Base-by-base conservation (phyloP, 1,140 invertebrate genomes). In the Hyphantria cunea region DNA sequence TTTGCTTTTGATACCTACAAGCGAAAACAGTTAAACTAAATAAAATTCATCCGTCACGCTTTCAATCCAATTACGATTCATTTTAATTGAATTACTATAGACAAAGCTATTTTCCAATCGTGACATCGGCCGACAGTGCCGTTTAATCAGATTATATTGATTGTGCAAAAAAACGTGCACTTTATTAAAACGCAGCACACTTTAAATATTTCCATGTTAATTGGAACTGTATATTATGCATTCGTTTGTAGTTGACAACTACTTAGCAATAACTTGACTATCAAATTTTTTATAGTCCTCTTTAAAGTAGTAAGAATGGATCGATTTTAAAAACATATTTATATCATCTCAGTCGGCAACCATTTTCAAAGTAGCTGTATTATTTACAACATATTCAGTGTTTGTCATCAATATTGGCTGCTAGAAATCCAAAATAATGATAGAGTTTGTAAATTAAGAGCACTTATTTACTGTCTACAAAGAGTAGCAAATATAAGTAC, bases 91-190 rank as follows among this genome's bases (percentile, higher is more conserved):
- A 82, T 76, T 68, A 73, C 71, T 71, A 68, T 75, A 73, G 70
- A 79, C 73, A 74, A 75, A 80, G 68, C 68, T 70, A 72, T 77
- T 75, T 79, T 78, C 76, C 68, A 64, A 52, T 70, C 62, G 70
- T 76, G 72, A 77, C 69, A 65, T 69, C 56, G 68, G 51, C 11
- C 68, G 50, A 52, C 53, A 61, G 51, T 59, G 60, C 59, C 66
- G 59, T 34, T 54, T 84, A 82, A 84, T 80, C 71, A 74, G 76
- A 82, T 82, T 82, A 81, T 72, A 74, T 74, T 81, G 75, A 74
- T 77, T 75, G 73, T 48, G 37, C 12, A 31, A n/a, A 39, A 62
- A 62, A 56, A 47, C 5, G 48, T 25, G 41, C 17, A 48, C 8
- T 66, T 54, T 49, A 48, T 34, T 64, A 25, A 50, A 56, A 49